These are phyloP conservation scores for Ceryle rudis DNA, from an alignment of 2,797 vertebrate species.

Conservation along the genomic window DNA sequence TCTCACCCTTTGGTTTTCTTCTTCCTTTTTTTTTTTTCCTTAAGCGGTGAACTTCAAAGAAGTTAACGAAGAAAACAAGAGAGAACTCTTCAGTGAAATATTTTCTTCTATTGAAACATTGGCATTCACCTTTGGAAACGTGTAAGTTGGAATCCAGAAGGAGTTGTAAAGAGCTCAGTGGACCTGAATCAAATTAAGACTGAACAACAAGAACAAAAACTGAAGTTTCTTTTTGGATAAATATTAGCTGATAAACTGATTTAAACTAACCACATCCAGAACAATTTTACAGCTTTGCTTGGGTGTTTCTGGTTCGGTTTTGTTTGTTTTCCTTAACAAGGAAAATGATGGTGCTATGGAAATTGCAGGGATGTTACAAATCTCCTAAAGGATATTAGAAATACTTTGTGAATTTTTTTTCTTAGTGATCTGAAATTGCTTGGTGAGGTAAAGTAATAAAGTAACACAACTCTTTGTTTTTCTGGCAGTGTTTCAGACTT, in stretches of 20 bases:
- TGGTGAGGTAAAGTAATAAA: conserved; percentile 8
- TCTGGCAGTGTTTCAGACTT: conserved; percentile 94
- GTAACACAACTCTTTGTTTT: conserved; percentile 51
- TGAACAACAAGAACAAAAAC: not conserved
- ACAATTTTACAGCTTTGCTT: not conserved
- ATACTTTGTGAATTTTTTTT: not conserved
- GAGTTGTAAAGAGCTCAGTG: not conserved
- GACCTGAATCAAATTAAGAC: not conserved
- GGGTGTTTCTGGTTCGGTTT: not conserved
- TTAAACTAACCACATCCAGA: not conserved
- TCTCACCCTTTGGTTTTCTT: not conserved
- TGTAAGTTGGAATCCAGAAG: conserved; percentile 85
- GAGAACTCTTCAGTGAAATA: conserved; percentile 90
- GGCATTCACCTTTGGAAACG: conserved; percentile 98
- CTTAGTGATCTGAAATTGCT: not conserved
- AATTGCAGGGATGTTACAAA: not conserved
- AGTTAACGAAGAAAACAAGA: conserved; percentile 94
- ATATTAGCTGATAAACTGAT: not conserved
- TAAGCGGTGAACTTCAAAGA: conserved; percentile 96
- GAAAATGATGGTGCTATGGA: not conserved
- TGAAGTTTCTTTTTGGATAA: not conserved
- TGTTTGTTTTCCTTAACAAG: not conserved
- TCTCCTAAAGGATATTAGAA: not conserved
- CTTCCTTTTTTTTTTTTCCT: not conserved
- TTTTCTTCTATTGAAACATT: conserved; percentile 94